Evolutionary conservation across 2,888 invertebrate genomes (phyloP).

Genomic region (Congeria kusceri): DNA sequence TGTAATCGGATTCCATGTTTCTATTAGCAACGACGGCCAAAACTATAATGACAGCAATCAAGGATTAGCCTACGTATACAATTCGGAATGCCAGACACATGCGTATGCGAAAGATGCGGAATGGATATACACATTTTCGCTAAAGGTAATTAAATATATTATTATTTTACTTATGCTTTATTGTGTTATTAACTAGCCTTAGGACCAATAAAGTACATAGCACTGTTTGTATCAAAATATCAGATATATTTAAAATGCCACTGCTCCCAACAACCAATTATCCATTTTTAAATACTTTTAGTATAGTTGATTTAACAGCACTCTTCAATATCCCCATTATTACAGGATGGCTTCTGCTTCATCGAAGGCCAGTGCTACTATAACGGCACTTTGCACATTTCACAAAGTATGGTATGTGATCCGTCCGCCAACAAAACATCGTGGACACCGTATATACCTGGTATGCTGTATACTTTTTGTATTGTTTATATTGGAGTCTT

Average conservation of each 20-base stretch:
- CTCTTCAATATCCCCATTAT: not conserved
- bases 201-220: too few relatives aligned
- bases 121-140: not conserved
- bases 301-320: not conserved
- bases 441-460: conserved; percentile 7
- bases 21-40: conserved; percentile 32
- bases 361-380: conserved; percentile 18
- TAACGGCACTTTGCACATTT: conserved; percentile 15
- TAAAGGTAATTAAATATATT: not conserved
- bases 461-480: too few relatives aligned
- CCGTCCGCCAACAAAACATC: not conserved
- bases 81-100: conserved; percentile 20
- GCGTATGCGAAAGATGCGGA: not conserved
- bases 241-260: too few relatives aligned
- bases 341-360: conserved; percentile 10
- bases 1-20: conserved; percentile 14
- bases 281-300: not conserved
- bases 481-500: too few relatives aligned
- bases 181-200: too few relatives aligned
- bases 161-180: not conserved
- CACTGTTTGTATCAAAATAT: too few relatives aligned
- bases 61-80: conserved; percentile 16
- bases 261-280: too few relatives aligned
- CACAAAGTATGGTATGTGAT: conserved; percentile 16
- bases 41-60: conserved; percentile 5